These are phyloP conservation scores for Brachyhypopomus occidentalis DNA, from an alignment of 2,113 vertebrate species.

Conservation along the genomic window DNA sequence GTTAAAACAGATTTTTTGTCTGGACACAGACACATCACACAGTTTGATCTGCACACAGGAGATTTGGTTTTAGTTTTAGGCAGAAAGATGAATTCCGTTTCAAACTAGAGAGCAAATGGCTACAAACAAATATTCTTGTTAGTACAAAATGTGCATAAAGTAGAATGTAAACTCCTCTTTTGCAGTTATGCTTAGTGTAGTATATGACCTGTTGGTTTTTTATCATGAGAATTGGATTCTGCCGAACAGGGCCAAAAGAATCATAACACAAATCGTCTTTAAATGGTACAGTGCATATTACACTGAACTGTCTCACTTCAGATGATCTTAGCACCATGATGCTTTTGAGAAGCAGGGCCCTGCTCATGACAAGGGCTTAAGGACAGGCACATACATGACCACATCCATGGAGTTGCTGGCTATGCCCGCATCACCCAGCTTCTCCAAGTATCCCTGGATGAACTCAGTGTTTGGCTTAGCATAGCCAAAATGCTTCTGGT, in stretches of 20 bases:
- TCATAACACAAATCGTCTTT: too few relatives aligned
- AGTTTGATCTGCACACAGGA: constrained; percentile 69
- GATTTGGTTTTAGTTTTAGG: background rate
- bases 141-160: too few relatives aligned
- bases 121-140: too few relatives aligned
- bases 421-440: constrained; percentile 68
- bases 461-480: constrained; percentile 65
- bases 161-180: too few relatives aligned
- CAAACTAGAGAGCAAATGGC: background rate
- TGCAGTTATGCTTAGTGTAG: too few relatives aligned
- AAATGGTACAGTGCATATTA: too few relatives aligned
- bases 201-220: too few relatives aligned
- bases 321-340: too few relatives aligned
- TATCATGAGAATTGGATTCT: too few relatives aligned
- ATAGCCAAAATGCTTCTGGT: constrained; percentile 71
- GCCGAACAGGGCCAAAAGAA: too few relatives aligned
- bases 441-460: constrained; percentile 74
- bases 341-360: too few relatives aligned
- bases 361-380: background rate
- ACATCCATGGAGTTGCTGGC: constrained; percentile 65
- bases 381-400: constrained; percentile 63
- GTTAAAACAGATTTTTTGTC: constrained; percentile 71
- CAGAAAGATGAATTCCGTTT: background rate
- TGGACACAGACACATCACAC: constrained; percentile 74
- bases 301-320: too few relatives aligned